phyloP scores from a whole-genome alignment of 2,113 vertebrate genomes.

The Protomyctophum bolini region DNA sequence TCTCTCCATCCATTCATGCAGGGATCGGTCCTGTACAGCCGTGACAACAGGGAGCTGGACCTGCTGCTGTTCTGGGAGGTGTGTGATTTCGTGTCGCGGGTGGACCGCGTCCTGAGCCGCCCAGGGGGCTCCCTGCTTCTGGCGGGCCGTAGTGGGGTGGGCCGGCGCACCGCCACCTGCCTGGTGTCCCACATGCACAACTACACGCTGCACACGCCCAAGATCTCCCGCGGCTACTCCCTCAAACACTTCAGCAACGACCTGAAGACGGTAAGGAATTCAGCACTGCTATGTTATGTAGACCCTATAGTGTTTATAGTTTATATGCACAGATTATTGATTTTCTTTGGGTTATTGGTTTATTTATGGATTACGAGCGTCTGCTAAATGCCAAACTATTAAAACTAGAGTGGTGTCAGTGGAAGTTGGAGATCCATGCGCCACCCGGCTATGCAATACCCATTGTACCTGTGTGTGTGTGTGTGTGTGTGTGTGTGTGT shows the following conservation, averaged over 20 bases:
- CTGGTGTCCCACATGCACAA: constrained; percentile 95
- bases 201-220: constrained; percentile 87
- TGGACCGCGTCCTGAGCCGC: constrained; percentile 90
- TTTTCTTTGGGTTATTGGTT: constrained; percentile 2
- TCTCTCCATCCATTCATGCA: constrained; percentile 52
- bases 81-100: constrained; percentile 86
- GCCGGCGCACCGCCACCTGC: constrained; percentile 87
- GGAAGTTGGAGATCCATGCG: background rate
- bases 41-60: constrained; percentile 89
- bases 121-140: constrained; percentile 93
- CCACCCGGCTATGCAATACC: too few species aligned
- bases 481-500: constrained; percentile 13
- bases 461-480: background rate
- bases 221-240: constrained; percentile 89
- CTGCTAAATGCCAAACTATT: background rate
- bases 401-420: background rate
- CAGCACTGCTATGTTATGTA: too few species aligned
- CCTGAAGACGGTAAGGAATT: constrained; percentile 84
- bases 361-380: background rate
- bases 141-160: constrained; percentile 92
- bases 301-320: background rate
- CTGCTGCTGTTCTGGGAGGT: constrained; percentile 94
- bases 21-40: constrained; percentile 91
- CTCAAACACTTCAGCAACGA: constrained; percentile 94
- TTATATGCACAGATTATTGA: constrained; percentile 5